Evolutionary conservation across 2,888 invertebrate genomes (phyloP).

Genomic region (Oxyscelio sp.): DNA sequence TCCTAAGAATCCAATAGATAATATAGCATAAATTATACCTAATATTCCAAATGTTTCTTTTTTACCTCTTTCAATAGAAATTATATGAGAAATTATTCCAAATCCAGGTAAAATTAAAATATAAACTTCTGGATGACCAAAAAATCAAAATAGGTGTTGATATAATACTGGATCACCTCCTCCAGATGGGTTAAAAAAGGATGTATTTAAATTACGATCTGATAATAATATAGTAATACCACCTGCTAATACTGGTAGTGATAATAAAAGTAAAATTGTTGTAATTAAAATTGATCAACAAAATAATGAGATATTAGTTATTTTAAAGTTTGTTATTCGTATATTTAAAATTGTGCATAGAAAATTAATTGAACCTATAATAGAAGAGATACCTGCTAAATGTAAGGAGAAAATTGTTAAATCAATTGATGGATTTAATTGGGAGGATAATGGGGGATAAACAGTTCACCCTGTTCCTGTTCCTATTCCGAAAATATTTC

Average conservation of each 20-base stretch:
- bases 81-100: conserved; percentile 94
- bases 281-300: conserved; percentile 92
- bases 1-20: conserved; percentile 94
- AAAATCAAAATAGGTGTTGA: conserved; percentile 91
- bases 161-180: conserved; percentile 91
- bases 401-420: conserved; percentile 94
- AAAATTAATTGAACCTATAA: conserved; percentile 94
- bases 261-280: conserved; percentile 91
- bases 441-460: conserved; percentile 92
- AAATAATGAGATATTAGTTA: conserved; percentile 91
- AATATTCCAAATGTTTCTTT: conserved; percentile 92
- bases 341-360: conserved; percentile 94
- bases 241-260: conserved; percentile 93
- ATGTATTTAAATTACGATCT: conserved; percentile 94
- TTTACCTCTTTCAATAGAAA: conserved; percentile 93
- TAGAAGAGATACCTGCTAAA: conserved; percentile 92
- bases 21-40: conserved; percentile 95
- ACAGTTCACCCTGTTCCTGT: conserved; percentile 94
- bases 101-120: conserved; percentile 95
- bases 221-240: conserved; percentile 94
- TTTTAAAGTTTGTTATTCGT: conserved; percentile 80
- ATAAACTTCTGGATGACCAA: conserved; percentile 95
- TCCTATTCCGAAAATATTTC: conserved; percentile 92
- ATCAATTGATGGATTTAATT: conserved; percentile 92
- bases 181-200: conserved; percentile 94